phyloP scores from a whole-genome alignment of 2,888 invertebrate species.

The Eurytoma adleriae region DNA sequence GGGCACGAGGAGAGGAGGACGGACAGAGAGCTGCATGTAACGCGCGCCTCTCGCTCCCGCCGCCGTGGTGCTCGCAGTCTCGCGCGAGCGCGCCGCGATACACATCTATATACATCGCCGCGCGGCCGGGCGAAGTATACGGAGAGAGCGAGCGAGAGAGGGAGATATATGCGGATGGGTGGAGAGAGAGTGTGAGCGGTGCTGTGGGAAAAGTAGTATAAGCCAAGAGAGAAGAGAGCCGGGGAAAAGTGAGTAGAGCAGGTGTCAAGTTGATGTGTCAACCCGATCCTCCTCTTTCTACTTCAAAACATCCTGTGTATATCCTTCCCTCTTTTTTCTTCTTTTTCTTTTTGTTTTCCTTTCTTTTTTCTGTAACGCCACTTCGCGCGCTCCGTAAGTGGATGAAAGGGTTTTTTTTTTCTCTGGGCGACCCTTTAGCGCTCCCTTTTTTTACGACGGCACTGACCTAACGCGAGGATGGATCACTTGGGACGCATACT shows the following conservation, averaged over 20 bases:
- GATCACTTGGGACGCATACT: background rate
- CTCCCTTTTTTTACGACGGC: background rate
- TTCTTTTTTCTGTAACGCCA: background rate
- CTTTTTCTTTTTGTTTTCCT: background rate
- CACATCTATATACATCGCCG: background rate
- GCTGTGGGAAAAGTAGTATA: constrained; percentile 39
- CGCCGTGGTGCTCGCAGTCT: background rate
- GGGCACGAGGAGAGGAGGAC: constrained; percentile 25
- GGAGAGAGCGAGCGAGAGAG: background rate
- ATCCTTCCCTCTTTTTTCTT: background rate
- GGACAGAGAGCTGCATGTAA: too few relatives aligned
- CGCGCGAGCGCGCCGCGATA: background rate
- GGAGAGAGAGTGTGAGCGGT: constrained; percentile 22
- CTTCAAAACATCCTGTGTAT: background rate
- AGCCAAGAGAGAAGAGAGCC: constrained; percentile 31
- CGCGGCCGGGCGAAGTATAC: constrained; percentile 11
- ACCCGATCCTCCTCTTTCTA: background rate
- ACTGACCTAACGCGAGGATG: background rate
- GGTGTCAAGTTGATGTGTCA: constrained; percentile 52
- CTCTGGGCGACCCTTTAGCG: too few relatives aligned
- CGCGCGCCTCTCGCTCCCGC: background rate
- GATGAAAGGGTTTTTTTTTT: background rate
- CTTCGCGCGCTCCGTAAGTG: too few relatives aligned
- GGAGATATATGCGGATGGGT: background rate
- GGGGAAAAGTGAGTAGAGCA: constrained; percentile 53